Evolutionary conservation across 1,140 invertebrate genomes (phyloP), one percentile per base, ranked within the genome.

Genomic region (Drosophila parvula): DNA sequence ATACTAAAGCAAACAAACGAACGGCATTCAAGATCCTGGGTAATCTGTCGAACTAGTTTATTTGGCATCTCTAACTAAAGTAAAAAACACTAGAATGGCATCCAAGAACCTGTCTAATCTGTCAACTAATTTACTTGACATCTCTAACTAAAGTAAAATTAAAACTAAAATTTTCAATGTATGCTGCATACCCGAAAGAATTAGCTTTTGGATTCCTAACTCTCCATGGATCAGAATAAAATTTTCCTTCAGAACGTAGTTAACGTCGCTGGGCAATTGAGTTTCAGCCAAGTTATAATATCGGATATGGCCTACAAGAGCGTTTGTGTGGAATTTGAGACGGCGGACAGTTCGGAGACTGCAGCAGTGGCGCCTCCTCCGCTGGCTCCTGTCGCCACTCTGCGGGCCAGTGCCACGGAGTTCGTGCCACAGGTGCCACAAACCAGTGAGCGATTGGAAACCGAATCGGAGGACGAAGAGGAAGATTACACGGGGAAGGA

Each of bases 361-460:
- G 44, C 43, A 18, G 11, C 16, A 11, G 11, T 32, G 30, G 12
- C 58, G 22, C 11, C 43, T n/a, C 4, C 43, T 48, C 34, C 45
- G 4, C 22, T 36, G 1, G n/a, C 65, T 10, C 40, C 61, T 6
- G 47, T 55, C 4, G 22, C 62, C 22, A 45, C 48, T 10, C 44
- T 75, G 5, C 50, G 73, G 18, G 73, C 70, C 18, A 75, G 57
- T 63, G 73, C 69, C 3, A 64, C 51, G 6, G 73, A 75, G 12
- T 75, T 75, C 18, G 69, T 75, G 16, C 73, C 73, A 3, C 48
- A 74, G n/a, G 58, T 68, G 18, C 65, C 65, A 10, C n/a, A 3
- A 16, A 22, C 12, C 34, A 67, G 47, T 10, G 65, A 69, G 1
- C 16, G 32, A n/a, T 6, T 65, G 10, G 12, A 47, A 14, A 41